phyloP scores from a whole-genome alignment of 2,113 vertebrate genomes.

The Neolamprologus variostigma region DNA sequence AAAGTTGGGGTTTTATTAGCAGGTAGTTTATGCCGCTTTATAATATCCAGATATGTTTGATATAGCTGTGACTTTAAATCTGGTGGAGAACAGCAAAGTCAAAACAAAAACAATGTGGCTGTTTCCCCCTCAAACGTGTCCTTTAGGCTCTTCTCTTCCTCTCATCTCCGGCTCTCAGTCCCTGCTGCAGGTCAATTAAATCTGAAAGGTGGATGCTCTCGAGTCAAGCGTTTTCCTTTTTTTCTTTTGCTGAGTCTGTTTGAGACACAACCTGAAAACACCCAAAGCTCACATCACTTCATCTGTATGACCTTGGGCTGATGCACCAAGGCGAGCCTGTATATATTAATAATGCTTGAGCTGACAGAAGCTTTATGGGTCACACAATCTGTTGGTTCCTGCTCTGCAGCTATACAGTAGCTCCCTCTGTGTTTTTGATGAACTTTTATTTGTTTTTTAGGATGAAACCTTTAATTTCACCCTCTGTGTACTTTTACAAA shows the following conservation, averaged over 20 bases:
- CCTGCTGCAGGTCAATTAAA: slow-evolving; percentile 17
- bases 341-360: slow-evolving; percentile 10
- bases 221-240: slow-evolving; percentile 5
- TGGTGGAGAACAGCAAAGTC: neutral
- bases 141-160: neutral
- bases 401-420: neutral
- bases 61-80: neutral
- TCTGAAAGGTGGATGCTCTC: neutral
- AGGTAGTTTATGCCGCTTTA: neutral
- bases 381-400: neutral
- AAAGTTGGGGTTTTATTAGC: neutral
- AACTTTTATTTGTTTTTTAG: neutral
- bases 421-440: neutral
- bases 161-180: neutral
- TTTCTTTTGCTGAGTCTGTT: slow-evolving; percentile 29
- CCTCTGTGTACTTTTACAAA: neutral
- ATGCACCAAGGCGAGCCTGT: neutral
- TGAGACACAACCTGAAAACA: neutral
- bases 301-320: slow-evolving; percentile 14
- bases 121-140: neutral
- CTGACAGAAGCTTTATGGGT: neutral
- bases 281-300: neutral
- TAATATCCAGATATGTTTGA: neutral
- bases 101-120: neutral
- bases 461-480: neutral